These are phyloP conservation scores for Seira musarum DNA, from an alignment of 2,888 invertebrate species.

Conservation along the genomic window DNA sequence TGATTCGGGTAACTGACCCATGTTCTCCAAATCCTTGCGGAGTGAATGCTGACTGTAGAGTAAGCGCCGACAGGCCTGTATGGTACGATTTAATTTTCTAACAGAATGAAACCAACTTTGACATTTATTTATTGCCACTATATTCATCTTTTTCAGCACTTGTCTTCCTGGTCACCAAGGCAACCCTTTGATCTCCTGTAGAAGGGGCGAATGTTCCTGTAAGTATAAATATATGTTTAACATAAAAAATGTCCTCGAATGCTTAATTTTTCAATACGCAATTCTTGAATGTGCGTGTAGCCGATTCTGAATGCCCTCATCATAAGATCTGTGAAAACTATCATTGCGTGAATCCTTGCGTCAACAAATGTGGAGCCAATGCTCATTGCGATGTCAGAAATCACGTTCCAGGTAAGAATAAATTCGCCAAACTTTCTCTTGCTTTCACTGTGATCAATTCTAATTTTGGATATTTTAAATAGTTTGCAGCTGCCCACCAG, in stretches of 20 bases:
- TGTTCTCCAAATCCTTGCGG: conserved; percentile 80
- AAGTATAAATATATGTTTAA: conserved; percentile 69
- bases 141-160: no score
- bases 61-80: conserved; percentile 83
- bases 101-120: no score
- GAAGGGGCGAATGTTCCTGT: conserved; percentile 83
- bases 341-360: conserved; percentile 85
- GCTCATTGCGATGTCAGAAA: conserved; percentile 84
- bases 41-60: conserved; percentile 83
- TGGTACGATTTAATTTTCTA: conserved; percentile 73
- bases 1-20: conserved; percentile 64
- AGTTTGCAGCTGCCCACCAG: no score
- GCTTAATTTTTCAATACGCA: neutral
- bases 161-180: conserved; percentile 79
- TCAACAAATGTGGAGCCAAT: conserved; percentile 82
- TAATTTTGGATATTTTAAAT: no score
- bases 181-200: conserved; percentile 83
- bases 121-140: no score
- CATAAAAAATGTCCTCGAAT: neutral
- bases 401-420: conserved; percentile 82
- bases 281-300: conserved; percentile 72
- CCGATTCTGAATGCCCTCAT: conserved; percentile 83
- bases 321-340: conserved; percentile 83
- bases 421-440: no score
- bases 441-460: no score